Evolutionary conservation across 2,797 vertebrate genomes (phyloP).

Genomic region (Sus cebifrons): DNA sequence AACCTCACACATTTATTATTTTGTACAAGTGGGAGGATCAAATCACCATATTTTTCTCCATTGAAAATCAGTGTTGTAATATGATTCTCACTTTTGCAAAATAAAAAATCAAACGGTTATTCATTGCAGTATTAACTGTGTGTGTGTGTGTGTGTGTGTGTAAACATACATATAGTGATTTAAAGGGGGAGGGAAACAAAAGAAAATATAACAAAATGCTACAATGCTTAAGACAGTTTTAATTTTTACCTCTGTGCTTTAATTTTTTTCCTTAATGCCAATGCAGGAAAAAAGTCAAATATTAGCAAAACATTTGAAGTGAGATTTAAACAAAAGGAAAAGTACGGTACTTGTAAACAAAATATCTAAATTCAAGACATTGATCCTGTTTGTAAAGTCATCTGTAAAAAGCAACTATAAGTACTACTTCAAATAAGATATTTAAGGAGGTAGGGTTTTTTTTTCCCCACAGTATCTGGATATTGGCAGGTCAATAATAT

Average conservation of each 20-base stretch:
- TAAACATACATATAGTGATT: background rate
- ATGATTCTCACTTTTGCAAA: conserved; percentile 26
- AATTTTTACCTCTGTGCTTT: conserved; percentile 64
- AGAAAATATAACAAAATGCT: conserved; percentile 55
- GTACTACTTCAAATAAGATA: background rate
- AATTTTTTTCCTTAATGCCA: conserved; percentile 41
- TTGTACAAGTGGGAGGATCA: conserved; percentile 38
- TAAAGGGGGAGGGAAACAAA: background rate
- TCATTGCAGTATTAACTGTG: background rate
- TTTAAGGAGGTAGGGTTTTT: background rate
- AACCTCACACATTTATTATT: conserved; percentile 8
- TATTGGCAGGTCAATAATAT: background rate
- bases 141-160: background rate
- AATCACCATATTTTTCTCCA: conserved; percentile 4
- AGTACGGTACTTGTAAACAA: background rate
- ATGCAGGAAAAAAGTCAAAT: background rate
- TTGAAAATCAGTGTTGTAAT: conserved; percentile 20
- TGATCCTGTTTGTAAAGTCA: conserved; percentile 11
- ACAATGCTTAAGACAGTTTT: conserved; percentile 32
- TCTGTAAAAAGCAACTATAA: background rate
- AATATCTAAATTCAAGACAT: conserved; percentile 41
- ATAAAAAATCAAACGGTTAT: conserved; percentile 2
- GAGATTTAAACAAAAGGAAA: conserved; percentile 69
- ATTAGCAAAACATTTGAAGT: conserved; percentile 16
- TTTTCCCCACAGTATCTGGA: background rate